phyloP scores from a whole-genome alignment of 2,888 invertebrate genomes.

The Ceratothoa steindachneri region DNA sequence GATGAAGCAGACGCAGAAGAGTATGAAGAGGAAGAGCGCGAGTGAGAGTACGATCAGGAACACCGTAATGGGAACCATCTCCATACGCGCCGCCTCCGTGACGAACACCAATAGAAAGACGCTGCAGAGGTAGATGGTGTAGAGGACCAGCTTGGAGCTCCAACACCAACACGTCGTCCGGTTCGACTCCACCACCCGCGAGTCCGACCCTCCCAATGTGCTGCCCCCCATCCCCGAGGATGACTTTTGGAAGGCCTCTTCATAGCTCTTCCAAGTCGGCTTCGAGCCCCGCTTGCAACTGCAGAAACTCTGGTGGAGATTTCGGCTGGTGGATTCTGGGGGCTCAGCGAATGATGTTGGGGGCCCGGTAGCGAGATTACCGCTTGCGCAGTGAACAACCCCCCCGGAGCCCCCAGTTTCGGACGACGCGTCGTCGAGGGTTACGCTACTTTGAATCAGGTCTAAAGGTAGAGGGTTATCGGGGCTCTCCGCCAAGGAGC shows the following conservation, averaged over 20 bases:
- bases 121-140: slow-evolving; percentile 25
- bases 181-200: neutral
- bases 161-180: slow-evolving; percentile 18
- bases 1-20: slow-evolving; percentile 46
- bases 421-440: neutral
- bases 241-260: neutral
- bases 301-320: neutral
- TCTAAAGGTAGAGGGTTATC: neutral
- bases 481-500: neutral
- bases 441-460: neutral
- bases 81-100: slow-evolving; percentile 30
- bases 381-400: neutral
- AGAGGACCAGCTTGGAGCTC: slow-evolving; percentile 21
- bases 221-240: neutral
- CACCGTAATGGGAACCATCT: slow-evolving; percentile 45
- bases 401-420: neutral
- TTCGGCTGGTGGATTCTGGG: neutral
- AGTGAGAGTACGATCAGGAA: slow-evolving; percentile 44
- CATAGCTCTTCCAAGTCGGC: neutral
- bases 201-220: neutral
- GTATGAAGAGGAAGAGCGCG: slow-evolving; percentile 42
- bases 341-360: neutral
- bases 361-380: neutral
- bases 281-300: neutral
- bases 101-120: slow-evolving; percentile 26